Evolutionary conservation across 2,888 invertebrate genomes (phyloP).

Genomic region (Lordiphosa andalusiaca): DNA sequence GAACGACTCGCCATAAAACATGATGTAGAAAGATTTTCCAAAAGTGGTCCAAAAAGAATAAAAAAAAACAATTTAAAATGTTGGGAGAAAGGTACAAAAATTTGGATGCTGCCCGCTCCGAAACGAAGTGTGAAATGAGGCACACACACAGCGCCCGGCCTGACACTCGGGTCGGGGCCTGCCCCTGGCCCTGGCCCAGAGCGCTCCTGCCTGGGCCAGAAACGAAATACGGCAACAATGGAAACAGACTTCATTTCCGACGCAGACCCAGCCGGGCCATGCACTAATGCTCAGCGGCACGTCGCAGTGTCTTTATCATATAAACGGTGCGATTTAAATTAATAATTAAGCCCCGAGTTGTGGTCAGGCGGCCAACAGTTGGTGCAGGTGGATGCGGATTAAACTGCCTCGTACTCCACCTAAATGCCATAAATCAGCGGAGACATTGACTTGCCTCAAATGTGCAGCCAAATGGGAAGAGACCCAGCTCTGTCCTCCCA

Average conservation of each 20-base stretch:
- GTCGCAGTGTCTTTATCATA: constrained; percentile 70
- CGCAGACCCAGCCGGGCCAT: constrained; percentile 32
- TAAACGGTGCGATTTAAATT: constrained; percentile 75
- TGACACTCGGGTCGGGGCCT: not conserved
- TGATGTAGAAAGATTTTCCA: not conserved
- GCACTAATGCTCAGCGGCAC: constrained; percentile 68
- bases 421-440: constrained; percentile 60
- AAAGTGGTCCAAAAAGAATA: no score
- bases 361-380: constrained; percentile 21
- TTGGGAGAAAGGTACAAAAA: no score
- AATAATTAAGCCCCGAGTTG: constrained; percentile 59
- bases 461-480: constrained; percentile 61
- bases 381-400: constrained; percentile 42
- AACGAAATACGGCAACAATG: not conserved
- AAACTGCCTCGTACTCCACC: constrained; percentile 27
- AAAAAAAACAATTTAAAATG: no score
- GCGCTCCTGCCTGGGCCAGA: constrained; percentile 25
- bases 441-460: constrained; percentile 42
- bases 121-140: no score
- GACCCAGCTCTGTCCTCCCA: not conserved
- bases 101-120: no score
- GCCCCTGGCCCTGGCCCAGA: no score
- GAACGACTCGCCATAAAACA: constrained; percentile 3
- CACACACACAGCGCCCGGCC: no score
- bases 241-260: constrained; percentile 29